Percentiles rank a stretch among this genome's conserved stretches.
Conservation (phyloP, 2,888 invertebrate species). For the Coelinius sp. region DNA sequence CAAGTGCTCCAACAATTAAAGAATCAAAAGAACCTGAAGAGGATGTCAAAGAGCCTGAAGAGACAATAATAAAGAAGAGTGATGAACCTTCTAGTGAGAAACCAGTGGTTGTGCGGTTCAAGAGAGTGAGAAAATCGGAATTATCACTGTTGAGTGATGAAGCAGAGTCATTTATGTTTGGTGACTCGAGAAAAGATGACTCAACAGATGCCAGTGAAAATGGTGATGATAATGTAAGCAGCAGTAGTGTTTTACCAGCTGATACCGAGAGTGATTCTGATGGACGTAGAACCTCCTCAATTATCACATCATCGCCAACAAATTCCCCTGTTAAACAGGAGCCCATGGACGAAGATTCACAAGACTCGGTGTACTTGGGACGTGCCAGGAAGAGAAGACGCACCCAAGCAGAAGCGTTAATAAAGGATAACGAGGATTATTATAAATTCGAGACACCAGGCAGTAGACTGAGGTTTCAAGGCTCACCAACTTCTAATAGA, state of each 20-base stretch:
- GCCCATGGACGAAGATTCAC: constrained; percentile 61
- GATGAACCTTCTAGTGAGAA: constrained; percentile 67
- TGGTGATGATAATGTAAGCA: constrained; percentile 51
- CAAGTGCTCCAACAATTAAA: constrained; percentile 22
- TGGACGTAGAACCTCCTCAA: constrained; percentile 39
- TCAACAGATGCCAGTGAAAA: constrained; percentile 75
- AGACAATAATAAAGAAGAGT: constrained; percentile 41
- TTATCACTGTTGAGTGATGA: constrained; percentile 84
- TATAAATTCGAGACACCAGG: constrained; percentile 73
- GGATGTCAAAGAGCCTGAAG: constrained; percentile 38
- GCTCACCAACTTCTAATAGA: constrained; percentile 68
- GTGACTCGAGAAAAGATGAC: constrained; percentile 78
- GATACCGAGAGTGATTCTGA: constrained; percentile 64
- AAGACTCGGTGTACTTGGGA: constrained; percentile 59
- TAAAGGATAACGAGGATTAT: constrained; percentile 75
- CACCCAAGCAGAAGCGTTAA: constrained; percentile 75
- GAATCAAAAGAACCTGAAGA: background rate
- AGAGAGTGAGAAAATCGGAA: constrained; percentile 82
- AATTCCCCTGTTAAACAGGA: constrained; percentile 56
- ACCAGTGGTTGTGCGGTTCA: constrained; percentile 81
- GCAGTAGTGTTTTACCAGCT: constrained; percentile 60
- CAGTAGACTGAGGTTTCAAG: constrained; percentile 71
- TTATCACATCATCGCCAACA: constrained; percentile 50
- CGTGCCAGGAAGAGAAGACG: constrained; percentile 69
- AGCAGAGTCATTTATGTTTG: constrained; percentile 89